Evolutionary conservation across 2,888 invertebrate species (phyloP).

Genomic region (Drosophila conformis): DNA sequence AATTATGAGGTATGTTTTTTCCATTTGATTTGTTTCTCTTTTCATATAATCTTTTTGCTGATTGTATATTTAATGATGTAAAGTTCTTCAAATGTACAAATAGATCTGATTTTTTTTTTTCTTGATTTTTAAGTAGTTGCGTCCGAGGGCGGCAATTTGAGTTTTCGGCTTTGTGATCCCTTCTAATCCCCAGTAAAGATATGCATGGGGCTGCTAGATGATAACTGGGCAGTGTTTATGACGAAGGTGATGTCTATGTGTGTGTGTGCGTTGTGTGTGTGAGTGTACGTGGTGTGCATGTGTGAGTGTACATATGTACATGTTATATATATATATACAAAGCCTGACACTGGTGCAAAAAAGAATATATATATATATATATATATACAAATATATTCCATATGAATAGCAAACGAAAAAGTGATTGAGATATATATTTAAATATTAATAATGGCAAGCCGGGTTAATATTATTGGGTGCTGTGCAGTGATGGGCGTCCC

Average conservation of each 20-base stretch:
- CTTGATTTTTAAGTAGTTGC: slow-evolving; percentile 18
- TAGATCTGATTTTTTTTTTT: neutral
- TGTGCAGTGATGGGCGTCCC: neutral
- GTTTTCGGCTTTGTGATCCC: slow-evolving; percentile 11
- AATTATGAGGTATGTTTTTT: slow-evolving; percentile 23
- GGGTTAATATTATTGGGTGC: neutral
- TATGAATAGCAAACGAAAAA: neutral
- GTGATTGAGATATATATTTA: neutral
- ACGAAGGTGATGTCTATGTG: slow-evolving; percentile 2
- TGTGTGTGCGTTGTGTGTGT: neutral
- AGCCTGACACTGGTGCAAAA: slow-evolving; percentile 34
- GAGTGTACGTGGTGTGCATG: neutral
- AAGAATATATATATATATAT: neutral
- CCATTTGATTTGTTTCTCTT: neutral
- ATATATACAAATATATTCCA: neutral
- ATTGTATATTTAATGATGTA: slow-evolving; percentile 4
- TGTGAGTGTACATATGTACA: slow-evolving; percentile 6
- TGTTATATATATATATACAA: slow-evolving; percentile 26
- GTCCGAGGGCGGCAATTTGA: slow-evolving; percentile 16
- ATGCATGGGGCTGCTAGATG: slow-evolving; percentile 11
- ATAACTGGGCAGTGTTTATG: slow-evolving; percentile 37
- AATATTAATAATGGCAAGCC: neutral
- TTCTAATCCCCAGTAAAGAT: slow-evolving; percentile 15
- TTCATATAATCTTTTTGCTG: neutral
- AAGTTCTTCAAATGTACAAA: neutral